phyloP scores from a whole-genome alignment of 2,113 vertebrate species.

The Melospiza melodia region DNA sequence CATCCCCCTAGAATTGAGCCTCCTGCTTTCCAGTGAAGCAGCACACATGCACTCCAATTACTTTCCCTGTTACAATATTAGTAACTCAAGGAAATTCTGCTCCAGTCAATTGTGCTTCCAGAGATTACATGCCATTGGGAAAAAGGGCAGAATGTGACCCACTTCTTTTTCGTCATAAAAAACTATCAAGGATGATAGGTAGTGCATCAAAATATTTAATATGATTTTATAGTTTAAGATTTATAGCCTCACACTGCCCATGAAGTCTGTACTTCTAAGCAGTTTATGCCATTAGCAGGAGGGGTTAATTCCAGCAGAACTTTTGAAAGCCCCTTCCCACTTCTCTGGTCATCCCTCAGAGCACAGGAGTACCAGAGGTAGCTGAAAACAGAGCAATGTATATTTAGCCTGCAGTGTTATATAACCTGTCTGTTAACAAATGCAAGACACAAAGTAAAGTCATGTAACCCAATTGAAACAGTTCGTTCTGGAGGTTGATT shows the following conservation, averaged over 20 bases:
- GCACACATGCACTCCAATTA: neutral
- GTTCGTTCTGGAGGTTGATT: slow-evolving; percentile 69
- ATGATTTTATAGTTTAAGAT: neutral
- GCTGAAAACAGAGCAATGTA: slow-evolving; percentile 25
- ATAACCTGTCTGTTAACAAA: slow-evolving; percentile 72
- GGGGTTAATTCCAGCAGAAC: slow-evolving; percentile 7
- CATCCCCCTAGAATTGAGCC: neutral
- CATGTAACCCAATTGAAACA: slow-evolving; percentile 72
- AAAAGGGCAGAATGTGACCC: neutral
- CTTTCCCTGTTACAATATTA: neutral
- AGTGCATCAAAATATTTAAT: neutral
- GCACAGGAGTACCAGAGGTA: neutral
- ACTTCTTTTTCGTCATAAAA: neutral
- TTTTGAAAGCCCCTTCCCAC: neutral
- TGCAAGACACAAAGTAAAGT: slow-evolving; percentile 73
- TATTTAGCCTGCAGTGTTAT: slow-evolving; percentile 64
- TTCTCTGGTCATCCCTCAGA: neutral
- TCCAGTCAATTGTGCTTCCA: neutral
- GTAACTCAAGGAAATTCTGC: neutral
- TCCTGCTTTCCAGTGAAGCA: neutral
- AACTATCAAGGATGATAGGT: neutral
- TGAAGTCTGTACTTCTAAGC: neutral
- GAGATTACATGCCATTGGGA: neutral
- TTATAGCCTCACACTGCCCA: neutral
- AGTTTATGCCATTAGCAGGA: neutral